Conservation (phyloP, 2,113 vertebrate genomes). For the Rhinichthys klamathensis region DNA sequence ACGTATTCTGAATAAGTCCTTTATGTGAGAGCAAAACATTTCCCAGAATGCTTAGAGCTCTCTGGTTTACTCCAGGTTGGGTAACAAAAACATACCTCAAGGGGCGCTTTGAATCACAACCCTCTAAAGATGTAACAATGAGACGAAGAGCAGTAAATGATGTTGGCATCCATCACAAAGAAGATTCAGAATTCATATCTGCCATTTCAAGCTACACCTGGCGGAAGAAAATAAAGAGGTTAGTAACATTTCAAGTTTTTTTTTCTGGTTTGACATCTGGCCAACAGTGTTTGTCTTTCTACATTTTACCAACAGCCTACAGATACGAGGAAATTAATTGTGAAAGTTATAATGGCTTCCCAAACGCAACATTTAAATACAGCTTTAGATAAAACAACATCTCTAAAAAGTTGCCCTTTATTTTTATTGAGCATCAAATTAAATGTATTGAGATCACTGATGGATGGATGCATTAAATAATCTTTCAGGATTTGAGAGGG, state of each 20-base stretch:
- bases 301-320: background rate
- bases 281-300: background rate
- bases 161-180: slow-evolving; percentile 15
- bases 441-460: slow-evolving; percentile 27
- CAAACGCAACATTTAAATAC: background rate
- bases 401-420: background rate
- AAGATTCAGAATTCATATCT: slow-evolving; percentile 17
- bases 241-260: background rate
- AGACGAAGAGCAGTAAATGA: background rate
- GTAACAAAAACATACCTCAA: background rate
- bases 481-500: background rate
- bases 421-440: slow-evolving; percentile 19
- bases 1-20: slow-evolving; percentile 6
- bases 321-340: background rate
- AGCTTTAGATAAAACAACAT: slow-evolving; percentile 20
- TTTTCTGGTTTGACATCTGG: background rate
- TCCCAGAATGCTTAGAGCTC: background rate
- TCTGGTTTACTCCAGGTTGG: background rate
- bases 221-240: background rate
- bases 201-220: slow-evolving; percentile 20
- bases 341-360: background rate
- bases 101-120: background rate
- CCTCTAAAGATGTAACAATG: background rate
- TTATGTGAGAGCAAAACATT: slow-evolving; percentile 5
- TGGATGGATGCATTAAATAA: background rate